phyloP scores from a whole-genome alignment of 2,888 invertebrate species.

The Spatulosminthurus flaviceps region DNA sequence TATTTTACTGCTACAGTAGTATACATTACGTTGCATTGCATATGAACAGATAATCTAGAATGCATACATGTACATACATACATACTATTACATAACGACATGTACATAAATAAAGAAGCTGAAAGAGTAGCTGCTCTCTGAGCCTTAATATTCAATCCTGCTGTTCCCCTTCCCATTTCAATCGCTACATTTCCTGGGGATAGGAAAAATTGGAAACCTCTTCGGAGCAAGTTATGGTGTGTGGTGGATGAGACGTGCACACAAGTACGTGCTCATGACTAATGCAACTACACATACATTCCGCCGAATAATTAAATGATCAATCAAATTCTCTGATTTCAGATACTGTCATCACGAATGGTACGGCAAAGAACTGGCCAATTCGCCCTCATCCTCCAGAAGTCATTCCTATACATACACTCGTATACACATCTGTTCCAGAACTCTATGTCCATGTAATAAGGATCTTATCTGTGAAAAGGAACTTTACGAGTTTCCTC shows the following conservation, averaged over 20 bases:
- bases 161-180: not conserved
- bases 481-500: not conserved
- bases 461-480: no score
- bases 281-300: slow-evolving; percentile 15
- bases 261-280: slow-evolving; percentile 18
- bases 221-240: slow-evolving; percentile 3
- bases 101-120: no score
- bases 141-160: slow-evolving; percentile 3
- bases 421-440: not conserved
- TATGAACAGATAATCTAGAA: no score
- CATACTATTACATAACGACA: no score
- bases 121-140: not conserved
- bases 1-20: no score
- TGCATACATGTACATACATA: no score
- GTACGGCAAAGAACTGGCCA: not conserved
- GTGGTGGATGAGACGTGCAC: not conserved
- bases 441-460: no score
- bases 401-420: not conserved
- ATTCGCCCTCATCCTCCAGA: not conserved
- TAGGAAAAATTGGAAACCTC: not conserved
- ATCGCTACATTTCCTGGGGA: slow-evolving; percentile 7
- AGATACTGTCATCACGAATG: slow-evolving; percentile 14
- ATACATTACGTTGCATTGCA: no score
- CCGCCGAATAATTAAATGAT: slow-evolving; percentile 3
- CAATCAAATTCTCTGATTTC: slow-evolving; percentile 13